Evolutionary conservation across 2,113 vertebrate species (phyloP), one percentile per base, ranked within the genome.

Genomic region (Gambusia affinis): DNA sequence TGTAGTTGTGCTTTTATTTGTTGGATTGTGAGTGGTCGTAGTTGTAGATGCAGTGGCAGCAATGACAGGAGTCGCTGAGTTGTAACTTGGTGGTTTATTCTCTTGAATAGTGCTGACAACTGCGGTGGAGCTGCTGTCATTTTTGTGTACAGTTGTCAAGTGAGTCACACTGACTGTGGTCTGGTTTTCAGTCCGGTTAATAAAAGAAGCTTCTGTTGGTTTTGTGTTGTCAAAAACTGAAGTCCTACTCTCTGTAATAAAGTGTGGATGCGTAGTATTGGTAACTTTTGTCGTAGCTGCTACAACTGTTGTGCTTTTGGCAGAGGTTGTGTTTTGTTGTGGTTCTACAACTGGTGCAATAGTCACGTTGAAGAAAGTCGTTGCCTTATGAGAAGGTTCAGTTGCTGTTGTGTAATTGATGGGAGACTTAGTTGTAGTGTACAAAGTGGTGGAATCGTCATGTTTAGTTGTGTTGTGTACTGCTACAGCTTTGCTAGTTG

Each of bases 131-230:
- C 27, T 74, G 17, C 4, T 54, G 27, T 73, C 3, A 0, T 57
- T 64, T 14, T 27, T 30, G n/a, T 4, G 42, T 31, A 22, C 47
- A 64, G 73, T 47, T 57, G 79, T 76, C 11, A 67, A 17, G 8
- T n/a, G 4, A 42, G 62, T 39, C 64, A 47, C 17, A 24, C 11
- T 60, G 0, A 3, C 4, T 30, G 82, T 78, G 60, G 69, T 80
- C 44, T 51, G 22, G 75, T 81, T 61, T 68, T 17, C 24, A 6
- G 76, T 84, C 10, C 76, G 65, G 31, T 84, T 81, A 17, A 24
- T 44, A 3, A 60, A 3, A 57, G 78, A 60, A 35, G 65, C 39
- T n/a, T 22, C 11, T 8, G 85, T 64, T 2, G 82, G 22, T 71
- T 35, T 54, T 22, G 69, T 78, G 31, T 8, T 73, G 31, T 28